A percentile compares a stretch with the other conserved stretches of the same genome.
Evolutionary conservation across 2,113 vertebrate species (phyloP).

Genomic region (Rhinichthys klamathensis): DNA sequence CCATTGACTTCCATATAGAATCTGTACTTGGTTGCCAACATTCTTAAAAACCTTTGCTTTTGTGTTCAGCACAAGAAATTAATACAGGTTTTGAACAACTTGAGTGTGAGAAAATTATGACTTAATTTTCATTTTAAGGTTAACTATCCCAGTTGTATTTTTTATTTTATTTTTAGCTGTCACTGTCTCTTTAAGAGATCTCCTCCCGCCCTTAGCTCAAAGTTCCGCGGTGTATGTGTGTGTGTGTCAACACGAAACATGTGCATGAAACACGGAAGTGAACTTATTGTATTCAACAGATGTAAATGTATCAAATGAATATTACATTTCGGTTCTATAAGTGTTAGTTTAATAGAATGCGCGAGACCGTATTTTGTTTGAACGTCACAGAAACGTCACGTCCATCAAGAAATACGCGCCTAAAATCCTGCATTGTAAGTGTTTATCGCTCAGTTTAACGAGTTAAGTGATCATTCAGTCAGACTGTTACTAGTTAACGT

Average conservation of each 20-base stretch:
- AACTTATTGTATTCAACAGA: not conserved
- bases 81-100: too few relatives aligned
- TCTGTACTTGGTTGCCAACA: too few relatives aligned
- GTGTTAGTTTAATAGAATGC: not conserved
- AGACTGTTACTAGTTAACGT: not conserved
- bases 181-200: slow-evolving; percentile 50
- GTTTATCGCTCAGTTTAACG: not conserved
- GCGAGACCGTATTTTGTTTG: not conserved
- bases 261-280: slow-evolving; percentile 21
- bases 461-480: not conserved
- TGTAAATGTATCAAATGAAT: not conserved
- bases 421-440: not conserved
- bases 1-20: too few relatives aligned
- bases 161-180: too few relatives aligned
- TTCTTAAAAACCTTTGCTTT: too few relatives aligned
- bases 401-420: not conserved
- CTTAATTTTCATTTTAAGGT: too few relatives aligned
- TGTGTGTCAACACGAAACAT: slow-evolving; percentile 30
- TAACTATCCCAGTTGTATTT: too few relatives aligned
- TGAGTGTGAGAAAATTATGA: too few relatives aligned
- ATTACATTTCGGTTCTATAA: not conserved
- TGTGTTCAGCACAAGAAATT: too few relatives aligned
- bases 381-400: not conserved
- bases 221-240: slow-evolving; percentile 65
- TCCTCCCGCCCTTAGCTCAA: slow-evolving; percentile 66